Conservation (phyloP, 2,888 invertebrate species). For the Bedellia somnulentella region DNA sequence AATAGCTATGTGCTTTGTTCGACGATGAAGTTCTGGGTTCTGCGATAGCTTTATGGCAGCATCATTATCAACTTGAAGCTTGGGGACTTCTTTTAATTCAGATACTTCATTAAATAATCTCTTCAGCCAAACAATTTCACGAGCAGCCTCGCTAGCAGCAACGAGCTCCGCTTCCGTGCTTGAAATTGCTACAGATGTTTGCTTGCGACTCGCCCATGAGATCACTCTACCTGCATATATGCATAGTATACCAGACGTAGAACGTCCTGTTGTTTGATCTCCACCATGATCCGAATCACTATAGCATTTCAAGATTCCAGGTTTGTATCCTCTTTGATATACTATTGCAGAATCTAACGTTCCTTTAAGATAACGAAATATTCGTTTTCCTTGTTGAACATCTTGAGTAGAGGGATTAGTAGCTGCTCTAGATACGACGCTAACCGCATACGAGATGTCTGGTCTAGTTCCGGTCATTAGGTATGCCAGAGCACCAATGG, state of each 20-base stretch:
- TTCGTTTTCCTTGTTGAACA: constrained; percentile 5
- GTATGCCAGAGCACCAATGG: constrained; percentile 4
- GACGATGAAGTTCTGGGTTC: too few species aligned
- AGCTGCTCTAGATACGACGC: constrained; percentile 3
- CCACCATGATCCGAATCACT: constrained; percentile 9
- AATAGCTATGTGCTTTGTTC: too few species aligned
- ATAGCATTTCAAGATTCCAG: constrained; percentile 1
- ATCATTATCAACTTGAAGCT: too few species aligned
- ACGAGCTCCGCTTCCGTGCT: too few species aligned
- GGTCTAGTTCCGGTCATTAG: constrained; percentile 5
- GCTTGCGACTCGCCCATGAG: constrained; percentile 17
- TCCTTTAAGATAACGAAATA: constrained; percentile 4
- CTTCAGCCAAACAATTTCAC: too few species aligned
- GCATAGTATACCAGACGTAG: constrained; percentile 10
- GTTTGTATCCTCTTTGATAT: background rate
- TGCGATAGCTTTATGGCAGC: too few species aligned
- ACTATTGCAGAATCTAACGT: background rate
- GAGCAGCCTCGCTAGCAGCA: too few species aligned
- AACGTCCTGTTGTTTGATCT: constrained; percentile 4
- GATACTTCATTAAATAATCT: too few species aligned
- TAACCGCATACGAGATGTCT: constrained; percentile 5
- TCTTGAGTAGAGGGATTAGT: constrained; percentile 3
- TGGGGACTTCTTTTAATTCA: too few species aligned
- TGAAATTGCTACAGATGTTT: too few species aligned
- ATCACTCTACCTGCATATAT: constrained; percentile 13